Evolutionary conservation across 2,113 vertebrate genomes (phyloP).

Genomic region (Redunca redunca): DNA sequence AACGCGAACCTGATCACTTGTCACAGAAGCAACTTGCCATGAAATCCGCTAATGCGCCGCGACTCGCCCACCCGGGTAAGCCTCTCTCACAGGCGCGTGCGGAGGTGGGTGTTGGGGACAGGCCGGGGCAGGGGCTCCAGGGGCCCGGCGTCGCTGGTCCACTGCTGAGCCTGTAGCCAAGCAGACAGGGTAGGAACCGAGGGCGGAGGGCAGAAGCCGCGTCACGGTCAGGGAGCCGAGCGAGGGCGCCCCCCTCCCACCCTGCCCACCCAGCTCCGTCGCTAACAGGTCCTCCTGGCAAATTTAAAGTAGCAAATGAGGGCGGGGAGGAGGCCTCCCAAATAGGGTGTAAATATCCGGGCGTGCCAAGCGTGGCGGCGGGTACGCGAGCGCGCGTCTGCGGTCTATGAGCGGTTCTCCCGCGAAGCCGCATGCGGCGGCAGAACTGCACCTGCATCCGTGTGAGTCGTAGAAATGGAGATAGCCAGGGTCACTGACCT

Average conservation of each 20-base stretch:
- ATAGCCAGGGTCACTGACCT: neutral
- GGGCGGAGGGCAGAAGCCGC: constrained; percentile 64
- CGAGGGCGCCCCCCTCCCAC: neutral
- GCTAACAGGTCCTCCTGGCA: constrained; percentile 1
- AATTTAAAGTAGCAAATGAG: constrained; percentile 41
- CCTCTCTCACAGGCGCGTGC: constrained; percentile 67
- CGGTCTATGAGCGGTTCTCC: neutral
- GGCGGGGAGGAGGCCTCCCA: neutral
- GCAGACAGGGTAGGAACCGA: constrained; percentile 47
- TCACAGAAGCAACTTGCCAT: constrained; percentile 77
- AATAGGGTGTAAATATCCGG: neutral
- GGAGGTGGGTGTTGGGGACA: neutral
- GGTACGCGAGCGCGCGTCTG: neutral
- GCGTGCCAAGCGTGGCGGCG: neutral
- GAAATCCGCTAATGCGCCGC: constrained; percentile 73
- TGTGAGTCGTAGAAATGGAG: neutral
- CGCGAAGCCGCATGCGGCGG: neutral
- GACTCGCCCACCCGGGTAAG: constrained; percentile 80
- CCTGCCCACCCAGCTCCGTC: neutral
- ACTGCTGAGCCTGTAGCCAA: constrained; percentile 59
- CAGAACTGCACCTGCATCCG: neutral
- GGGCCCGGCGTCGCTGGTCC: constrained; percentile 44
- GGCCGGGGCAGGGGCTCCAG: constrained; percentile 17
- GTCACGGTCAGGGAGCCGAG: constrained; percentile 30
- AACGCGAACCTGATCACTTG: constrained; percentile 70